These are phyloP conservation scores for Cepphus grylle DNA, from an alignment of 2,113 vertebrate species.

Conservation along the genomic window DNA sequence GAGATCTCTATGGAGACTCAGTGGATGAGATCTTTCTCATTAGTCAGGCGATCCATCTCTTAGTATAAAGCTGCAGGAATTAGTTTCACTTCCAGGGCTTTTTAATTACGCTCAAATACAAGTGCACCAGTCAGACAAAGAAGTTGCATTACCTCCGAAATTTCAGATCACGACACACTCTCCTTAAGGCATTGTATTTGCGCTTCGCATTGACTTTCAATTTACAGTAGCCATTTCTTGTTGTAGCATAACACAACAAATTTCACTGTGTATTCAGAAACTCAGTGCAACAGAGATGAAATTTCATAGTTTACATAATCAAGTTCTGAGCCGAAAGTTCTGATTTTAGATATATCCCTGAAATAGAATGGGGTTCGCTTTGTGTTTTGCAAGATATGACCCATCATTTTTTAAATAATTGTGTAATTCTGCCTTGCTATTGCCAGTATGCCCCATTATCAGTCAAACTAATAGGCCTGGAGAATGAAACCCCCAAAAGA, in stretches of 20 bases:
- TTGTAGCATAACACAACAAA: not conserved
- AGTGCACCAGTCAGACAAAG: not conserved
- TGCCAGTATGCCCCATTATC: constrained; percentile 7
- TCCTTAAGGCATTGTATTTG: not conserved
- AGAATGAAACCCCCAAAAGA: constrained; percentile 58
- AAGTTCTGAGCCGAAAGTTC: not conserved
- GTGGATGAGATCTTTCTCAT: not conserved
- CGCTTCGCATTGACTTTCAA: not conserved
- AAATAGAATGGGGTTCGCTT: not conserved
- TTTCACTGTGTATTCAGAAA: not conserved
- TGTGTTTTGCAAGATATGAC: not conserved
- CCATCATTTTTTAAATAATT: not conserved
- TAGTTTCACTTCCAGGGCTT: constrained; percentile 29
- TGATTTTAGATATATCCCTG: not conserved
- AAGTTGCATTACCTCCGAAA: not conserved
- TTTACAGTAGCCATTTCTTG: not conserved
- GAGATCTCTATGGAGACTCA: not conserved
- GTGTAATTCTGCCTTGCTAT: not conserved
- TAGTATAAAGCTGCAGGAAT: constrained; percentile 1
- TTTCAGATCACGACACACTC: not conserved
- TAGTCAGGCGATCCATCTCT: not conserved
- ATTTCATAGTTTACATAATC: not conserved
- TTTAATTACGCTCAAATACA: not conserved
- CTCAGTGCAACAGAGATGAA: not conserved
- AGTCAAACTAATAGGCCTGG: constrained; percentile 51